phyloP scores from a whole-genome alignment of 2,888 invertebrate genomes.

The Phoronis australis region DNA sequence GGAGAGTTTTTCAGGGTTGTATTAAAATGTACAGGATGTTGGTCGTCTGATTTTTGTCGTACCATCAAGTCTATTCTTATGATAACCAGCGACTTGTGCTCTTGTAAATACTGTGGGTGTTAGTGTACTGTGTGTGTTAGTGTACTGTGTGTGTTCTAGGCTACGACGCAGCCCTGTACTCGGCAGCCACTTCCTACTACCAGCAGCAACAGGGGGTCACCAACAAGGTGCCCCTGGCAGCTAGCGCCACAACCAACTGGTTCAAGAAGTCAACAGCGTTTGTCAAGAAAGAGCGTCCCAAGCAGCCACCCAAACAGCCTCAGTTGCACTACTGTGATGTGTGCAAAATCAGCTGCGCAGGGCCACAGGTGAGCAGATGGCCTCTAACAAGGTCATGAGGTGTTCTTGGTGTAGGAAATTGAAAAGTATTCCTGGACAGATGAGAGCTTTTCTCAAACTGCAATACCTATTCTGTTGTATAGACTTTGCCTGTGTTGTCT shows the following conservation, averaged over 20 bases:
- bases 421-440: too few species aligned
- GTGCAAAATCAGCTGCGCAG: slow-evolving; percentile 96
- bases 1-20: not conserved
- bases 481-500: too few species aligned
- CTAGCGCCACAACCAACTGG: slow-evolving; percentile 60
- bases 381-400: not conserved
- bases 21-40: not conserved
- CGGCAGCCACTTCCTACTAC: slow-evolving; percentile 91
- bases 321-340: slow-evolving; percentile 93
- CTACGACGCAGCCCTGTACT: slow-evolving; percentile 92
- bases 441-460: too few species aligned
- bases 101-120: not conserved
- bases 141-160: slow-evolving; percentile 54
- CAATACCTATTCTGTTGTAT: too few species aligned
- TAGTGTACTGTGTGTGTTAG: too few species aligned
- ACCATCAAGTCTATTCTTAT: not conserved
- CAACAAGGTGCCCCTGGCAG: slow-evolving; percentile 24
- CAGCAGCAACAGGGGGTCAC: slow-evolving; percentile 67
- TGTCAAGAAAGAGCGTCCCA: slow-evolving; percentile 29
- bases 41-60: not conserved
- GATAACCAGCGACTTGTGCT: not conserved
- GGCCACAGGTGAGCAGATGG: slow-evolving; percentile 66
- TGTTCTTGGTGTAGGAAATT: too few species aligned
- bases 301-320: slow-evolving; percentile 55
- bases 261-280: slow-evolving; percentile 27